phyloP scores from a whole-genome alignment of 2,113 vertebrate genomes.

The Parotia lawesii region DNA sequence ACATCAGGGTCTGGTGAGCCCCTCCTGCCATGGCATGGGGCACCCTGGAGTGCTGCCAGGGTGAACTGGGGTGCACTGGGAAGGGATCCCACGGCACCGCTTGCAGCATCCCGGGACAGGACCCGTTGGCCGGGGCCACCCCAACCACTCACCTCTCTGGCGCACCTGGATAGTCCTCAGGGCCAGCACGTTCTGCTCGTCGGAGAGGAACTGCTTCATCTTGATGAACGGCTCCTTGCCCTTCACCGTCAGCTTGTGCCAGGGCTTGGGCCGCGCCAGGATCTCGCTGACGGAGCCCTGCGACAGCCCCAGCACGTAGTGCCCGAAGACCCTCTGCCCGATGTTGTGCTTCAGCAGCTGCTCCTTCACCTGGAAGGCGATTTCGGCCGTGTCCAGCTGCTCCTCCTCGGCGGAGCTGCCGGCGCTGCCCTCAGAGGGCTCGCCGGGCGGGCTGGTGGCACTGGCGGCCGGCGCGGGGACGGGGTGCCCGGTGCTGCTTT shows the following conservation, averaged over 20 bases:
- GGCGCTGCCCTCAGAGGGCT: constrained; percentile 77
- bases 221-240: constrained; percentile 98
- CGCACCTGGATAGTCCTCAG: constrained; percentile 97
- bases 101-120: background rate
- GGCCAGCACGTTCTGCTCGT: constrained; percentile 96
- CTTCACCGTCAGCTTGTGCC: constrained; percentile 98
- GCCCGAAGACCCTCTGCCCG: constrained; percentile 94
- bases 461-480: constrained; percentile 19
- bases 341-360: constrained; percentile 99
- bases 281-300: constrained; percentile 99
- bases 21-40: accelerated
- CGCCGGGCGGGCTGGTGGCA: constrained; percentile 75
- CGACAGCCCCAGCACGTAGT: constrained; percentile 95
- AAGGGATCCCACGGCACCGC: accelerated
- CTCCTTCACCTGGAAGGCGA: constrained; percentile 97
- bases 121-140: background rate
- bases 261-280: constrained; percentile 95
- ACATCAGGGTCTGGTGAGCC: accelerated
- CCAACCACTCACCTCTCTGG: constrained; percentile 90
- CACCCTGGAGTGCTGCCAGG: background rate
- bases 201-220: constrained; percentile 98
- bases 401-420: constrained; percentile 81
- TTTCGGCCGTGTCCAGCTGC: constrained; percentile 92
- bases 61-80: background rate
- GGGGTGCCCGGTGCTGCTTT: constrained; percentile 74